phyloP scores from a whole-genome alignment of 2,888 invertebrate species.

The Agonopterix alstromeriana region DNA sequence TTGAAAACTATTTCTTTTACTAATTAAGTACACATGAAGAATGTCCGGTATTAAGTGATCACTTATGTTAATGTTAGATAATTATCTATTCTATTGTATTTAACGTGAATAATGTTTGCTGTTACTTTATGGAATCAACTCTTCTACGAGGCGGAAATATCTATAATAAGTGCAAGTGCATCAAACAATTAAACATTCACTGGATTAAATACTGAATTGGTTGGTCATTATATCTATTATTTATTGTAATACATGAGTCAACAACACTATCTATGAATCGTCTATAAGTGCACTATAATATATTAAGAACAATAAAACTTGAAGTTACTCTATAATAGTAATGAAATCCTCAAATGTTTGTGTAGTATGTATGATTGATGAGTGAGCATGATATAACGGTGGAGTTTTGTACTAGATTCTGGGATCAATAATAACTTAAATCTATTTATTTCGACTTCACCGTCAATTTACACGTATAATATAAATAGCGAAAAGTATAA shows the following conservation, averaged over 20 bases:
- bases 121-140: constrained; percentile 11
- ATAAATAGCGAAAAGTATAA: constrained; percentile 22
- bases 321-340: not conserved
- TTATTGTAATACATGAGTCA: constrained; percentile 29
- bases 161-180: constrained; percentile 15
- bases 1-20: constrained; percentile 48
- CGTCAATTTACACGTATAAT: constrained; percentile 6
- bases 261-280: constrained; percentile 40
- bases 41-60: not conserved
- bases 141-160: constrained; percentile 18
- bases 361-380: not conserved
- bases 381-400: not conserved
- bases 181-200: constrained; percentile 23
- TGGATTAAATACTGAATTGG: constrained; percentile 13
- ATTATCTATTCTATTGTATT: constrained; percentile 20
- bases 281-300: constrained; percentile 32
- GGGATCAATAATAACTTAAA: constrained; percentile 48
- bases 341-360: no score
- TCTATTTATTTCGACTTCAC: constrained; percentile 24
- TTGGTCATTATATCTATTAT: not conserved
- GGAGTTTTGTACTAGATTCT: constrained; percentile 44
- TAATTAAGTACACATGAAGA: constrained; percentile 59
- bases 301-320: not conserved
- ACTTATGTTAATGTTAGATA: constrained; percentile 10
- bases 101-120: constrained; percentile 7